These are phyloP conservation scores for Enteromius trimaculatus DNA, from an alignment of 2,797 vertebrate genomes.

Conservation along the genomic window DNA sequence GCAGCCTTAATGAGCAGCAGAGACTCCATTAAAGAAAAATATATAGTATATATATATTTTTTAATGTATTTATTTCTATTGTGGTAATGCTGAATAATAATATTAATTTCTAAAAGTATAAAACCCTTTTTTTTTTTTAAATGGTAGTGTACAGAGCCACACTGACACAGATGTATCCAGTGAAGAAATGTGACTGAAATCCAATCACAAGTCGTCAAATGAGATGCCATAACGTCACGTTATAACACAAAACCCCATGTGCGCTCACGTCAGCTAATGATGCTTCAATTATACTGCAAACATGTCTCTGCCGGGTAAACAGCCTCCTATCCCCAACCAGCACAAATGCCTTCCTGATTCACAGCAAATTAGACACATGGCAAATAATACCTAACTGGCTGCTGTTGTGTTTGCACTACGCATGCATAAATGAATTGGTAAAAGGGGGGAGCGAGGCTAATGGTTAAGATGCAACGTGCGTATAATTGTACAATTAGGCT, in stretches of 20 bases:
- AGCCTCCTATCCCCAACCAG: constrained; percentile 55
- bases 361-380: constrained; percentile 62
- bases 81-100: background rate
- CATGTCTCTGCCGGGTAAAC: constrained; percentile 54
- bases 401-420: constrained; percentile 58
- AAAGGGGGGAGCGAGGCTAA: constrained; percentile 55
- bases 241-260: constrained; percentile 30
- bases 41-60: no score
- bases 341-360: constrained; percentile 58
- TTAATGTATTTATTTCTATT: background rate
- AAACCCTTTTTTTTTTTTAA: background rate
- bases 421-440: constrained; percentile 59
- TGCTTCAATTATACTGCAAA: constrained; percentile 59
- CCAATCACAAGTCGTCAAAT: background rate
- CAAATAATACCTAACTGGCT: constrained; percentile 60
- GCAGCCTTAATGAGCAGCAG: background rate
- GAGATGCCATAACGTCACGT: constrained; percentile 25
- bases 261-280: constrained; percentile 52
- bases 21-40: no score
- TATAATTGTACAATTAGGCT: constrained; percentile 61
- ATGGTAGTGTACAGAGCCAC: background rate
- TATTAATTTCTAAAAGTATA: background rate
- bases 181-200: constrained; percentile 1
- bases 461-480: constrained; percentile 59
- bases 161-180: background rate